Conservation (phyloP, 92 coral and sea anemone genomes). For the Epizoanthus scotinus region DNA sequence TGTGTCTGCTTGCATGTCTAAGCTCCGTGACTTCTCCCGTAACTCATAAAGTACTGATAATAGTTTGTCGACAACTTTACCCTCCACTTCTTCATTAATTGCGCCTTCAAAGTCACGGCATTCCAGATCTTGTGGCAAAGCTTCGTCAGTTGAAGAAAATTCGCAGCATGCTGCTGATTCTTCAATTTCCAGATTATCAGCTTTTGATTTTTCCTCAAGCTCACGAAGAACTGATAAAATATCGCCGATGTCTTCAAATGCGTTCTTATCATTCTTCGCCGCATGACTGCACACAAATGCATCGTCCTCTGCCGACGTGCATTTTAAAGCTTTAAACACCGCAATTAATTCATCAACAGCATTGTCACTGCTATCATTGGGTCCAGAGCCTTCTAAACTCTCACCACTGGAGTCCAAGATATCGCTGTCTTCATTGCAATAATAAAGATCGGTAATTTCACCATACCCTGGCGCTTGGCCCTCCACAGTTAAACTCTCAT, state of each 20-base stretch:
- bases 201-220: slow-evolving; percentile 18
- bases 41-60: slow-evolving; percentile 14
- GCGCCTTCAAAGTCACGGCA: slow-evolving; percentile 17
- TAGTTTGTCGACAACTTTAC: neutral
- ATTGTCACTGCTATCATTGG: slow-evolving; percentile 23
- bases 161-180: neutral
- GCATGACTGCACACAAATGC: neutral
- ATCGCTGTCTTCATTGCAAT: neutral
- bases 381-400: neutral
- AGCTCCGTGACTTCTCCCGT: neutral
- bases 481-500: slow-evolving; percentile 8
- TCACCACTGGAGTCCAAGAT: neutral
- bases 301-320: slow-evolving; percentile 6
- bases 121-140: neutral
- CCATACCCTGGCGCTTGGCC: slow-evolving; percentile 8
- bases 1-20: neutral
- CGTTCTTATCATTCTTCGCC: slow-evolving; percentile 1
- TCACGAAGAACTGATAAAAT: slow-evolving; percentile 26
- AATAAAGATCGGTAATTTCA: neutral
- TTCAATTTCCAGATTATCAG: neutral
- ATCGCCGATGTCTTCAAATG: slow-evolving; percentile 18
- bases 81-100: neutral
- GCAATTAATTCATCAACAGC: slow-evolving; percentile 24
- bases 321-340: slow-evolving; percentile 30
- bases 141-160: neutral